Percentiles rank a stretch among this genome's conserved stretches.
These are phyloP conservation scores for Agrochola lychnidis DNA, from an alignment of 2,888 invertebrate genomes.

Conservation along the genomic window DNA sequence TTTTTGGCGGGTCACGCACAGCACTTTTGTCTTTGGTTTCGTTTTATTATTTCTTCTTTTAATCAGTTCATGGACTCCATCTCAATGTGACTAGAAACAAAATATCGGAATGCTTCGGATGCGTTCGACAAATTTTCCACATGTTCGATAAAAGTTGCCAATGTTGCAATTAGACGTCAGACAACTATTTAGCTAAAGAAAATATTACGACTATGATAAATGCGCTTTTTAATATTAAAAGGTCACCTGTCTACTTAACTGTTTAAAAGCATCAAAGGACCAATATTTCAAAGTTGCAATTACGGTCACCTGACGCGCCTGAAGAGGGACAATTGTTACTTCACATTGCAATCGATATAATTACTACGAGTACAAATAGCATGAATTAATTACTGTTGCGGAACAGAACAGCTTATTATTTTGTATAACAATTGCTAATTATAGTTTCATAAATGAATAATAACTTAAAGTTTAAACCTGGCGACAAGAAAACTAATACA, in stretches of 20 bases:
- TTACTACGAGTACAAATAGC: slow-evolving; percentile 21
- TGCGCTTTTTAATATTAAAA: slow-evolving; percentile 10
- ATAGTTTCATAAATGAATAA: not conserved
- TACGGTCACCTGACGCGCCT: slow-evolving; percentile 31
- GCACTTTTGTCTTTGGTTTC: slow-evolving; percentile 85
- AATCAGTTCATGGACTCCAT: slow-evolving; percentile 83
- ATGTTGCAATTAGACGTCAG: slow-evolving; percentile 41
- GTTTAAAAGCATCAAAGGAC: slow-evolving; percentile 34
- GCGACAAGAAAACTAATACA: not conserved
- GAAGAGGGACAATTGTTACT: slow-evolving; percentile 41
- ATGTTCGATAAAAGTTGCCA: slow-evolving; percentile 19
- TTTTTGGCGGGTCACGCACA: slow-evolving; percentile 79
- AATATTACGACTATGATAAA: not conserved
- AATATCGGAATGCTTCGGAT: slow-evolving; percentile 49
- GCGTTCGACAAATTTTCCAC: slow-evolving; percentile 38
- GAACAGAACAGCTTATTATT: not conserved
- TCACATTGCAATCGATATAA: slow-evolving; percentile 50
- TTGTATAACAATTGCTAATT: not conserved
- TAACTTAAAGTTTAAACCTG: not conserved
- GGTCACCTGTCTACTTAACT: slow-evolving; percentile 24
- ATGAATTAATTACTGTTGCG: slow-evolving; percentile 29
- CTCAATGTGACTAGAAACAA: slow-evolving; percentile 66
- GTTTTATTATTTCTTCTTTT: slow-evolving; percentile 68
- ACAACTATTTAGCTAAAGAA: not conserved
- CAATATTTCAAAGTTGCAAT: slow-evolving; percentile 54